Evolutionary conservation across 2,113 vertebrate genomes (phyloP).

Genomic region (Bubo blakistoni): DNA sequence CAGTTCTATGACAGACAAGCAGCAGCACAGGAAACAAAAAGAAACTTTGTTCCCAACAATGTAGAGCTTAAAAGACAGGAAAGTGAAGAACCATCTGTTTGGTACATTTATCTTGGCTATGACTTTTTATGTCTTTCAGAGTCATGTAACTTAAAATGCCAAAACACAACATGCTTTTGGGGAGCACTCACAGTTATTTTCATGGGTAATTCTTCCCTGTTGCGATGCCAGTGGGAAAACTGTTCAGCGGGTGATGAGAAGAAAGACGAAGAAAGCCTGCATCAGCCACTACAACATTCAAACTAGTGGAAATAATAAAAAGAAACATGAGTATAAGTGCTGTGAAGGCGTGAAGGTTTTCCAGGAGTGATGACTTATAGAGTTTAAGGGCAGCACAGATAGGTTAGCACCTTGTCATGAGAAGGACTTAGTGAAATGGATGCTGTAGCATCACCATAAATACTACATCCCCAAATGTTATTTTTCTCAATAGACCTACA

Average conservation of each 20-base stretch:
- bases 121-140: neutral
- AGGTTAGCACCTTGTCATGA: neutral
- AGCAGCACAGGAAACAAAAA: neutral
- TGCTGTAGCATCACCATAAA: neutral
- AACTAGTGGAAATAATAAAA: neutral
- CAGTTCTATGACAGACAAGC: neutral
- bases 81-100: neutral
- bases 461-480: neutral
- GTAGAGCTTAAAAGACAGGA: neutral
- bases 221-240: neutral
- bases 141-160: neutral
- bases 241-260: neutral
- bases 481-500: neutral
- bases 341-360: neutral
- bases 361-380: neutral
- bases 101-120: neutral
- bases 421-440: neutral
- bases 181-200: neutral
- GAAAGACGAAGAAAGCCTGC: neutral
- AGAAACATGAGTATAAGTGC: neutral
- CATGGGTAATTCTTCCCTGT: neutral
- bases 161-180: neutral
- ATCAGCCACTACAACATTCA: neutral
- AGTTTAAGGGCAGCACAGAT: neutral
- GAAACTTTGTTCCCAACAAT: neutral